Conservation (phyloP, 2,888 invertebrate genomes). For the Myopa tessellatipennis region DNA sequence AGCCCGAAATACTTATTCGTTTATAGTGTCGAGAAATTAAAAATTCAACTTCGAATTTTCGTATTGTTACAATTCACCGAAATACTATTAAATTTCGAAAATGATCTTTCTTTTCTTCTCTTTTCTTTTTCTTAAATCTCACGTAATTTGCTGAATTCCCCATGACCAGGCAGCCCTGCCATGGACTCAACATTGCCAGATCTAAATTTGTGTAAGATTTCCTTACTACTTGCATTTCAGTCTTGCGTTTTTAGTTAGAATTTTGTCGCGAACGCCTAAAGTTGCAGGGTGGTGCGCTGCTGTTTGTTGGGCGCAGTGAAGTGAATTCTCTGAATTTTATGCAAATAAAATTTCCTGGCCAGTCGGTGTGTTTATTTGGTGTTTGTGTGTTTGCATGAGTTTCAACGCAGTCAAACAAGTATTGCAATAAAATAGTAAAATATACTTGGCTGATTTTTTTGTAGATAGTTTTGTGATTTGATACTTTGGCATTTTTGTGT, state of each 20-base stretch:
- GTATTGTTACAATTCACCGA: too few species aligned
- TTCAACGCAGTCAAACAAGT: neutral
- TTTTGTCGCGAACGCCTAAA: constrained; percentile 27
- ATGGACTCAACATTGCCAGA: neutral
- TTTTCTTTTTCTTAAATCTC: too few species aligned
- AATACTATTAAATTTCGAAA: too few species aligned
- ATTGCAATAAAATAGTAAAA: constrained; percentile 11
- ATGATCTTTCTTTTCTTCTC: too few species aligned
- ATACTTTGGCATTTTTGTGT: constrained; percentile 6
- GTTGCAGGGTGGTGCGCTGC: neutral
- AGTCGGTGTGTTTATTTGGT: constrained; percentile 29
- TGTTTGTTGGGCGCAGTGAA: neutral
- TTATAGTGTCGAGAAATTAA: too few species aligned
- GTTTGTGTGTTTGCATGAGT: constrained; percentile 17
- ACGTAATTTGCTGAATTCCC: too few species aligned
- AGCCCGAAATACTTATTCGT: too few species aligned
- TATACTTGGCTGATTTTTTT: neutral
- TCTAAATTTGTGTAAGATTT: neutral
- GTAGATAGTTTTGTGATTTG: neutral
- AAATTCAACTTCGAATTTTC: too few species aligned
- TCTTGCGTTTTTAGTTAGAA: constrained; percentile 28
- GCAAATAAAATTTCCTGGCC: constrained; percentile 20
- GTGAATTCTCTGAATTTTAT: constrained; percentile 13
- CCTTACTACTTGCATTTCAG: constrained; percentile 5
- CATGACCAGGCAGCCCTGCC: too few species aligned